Conservation (phyloP, 1,140 invertebrate species). For the Drosophila parabipectinata region DNA sequence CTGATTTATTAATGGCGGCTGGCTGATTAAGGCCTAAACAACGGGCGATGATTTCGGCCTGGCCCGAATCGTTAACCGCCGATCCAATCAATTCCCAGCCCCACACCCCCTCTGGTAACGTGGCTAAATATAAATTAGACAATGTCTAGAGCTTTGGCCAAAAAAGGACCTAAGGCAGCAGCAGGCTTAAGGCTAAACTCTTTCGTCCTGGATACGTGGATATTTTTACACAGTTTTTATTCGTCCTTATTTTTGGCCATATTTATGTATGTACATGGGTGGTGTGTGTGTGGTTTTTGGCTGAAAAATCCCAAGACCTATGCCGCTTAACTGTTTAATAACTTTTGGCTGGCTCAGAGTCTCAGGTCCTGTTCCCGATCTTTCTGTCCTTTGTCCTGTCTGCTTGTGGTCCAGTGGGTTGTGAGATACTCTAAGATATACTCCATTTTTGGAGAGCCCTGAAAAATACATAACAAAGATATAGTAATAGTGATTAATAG, state of each 20-base stretch:
- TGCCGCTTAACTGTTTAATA: constrained; percentile 80
- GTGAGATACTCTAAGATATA: neutral
- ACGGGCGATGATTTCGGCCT: constrained; percentile 68
- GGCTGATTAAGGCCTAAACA: constrained; percentile 78
- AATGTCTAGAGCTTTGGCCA: constrained; percentile 57
- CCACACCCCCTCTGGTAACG: constrained; percentile 29
- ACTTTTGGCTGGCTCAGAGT: constrained; percentile 62
- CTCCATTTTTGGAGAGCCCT: neutral
- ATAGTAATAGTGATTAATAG: too few species aligned
- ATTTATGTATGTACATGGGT: constrained; percentile 8
- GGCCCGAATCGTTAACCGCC: neutral
- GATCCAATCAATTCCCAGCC: neutral
- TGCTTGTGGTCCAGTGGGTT: constrained; percentile 3
- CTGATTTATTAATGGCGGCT: constrained; percentile 84
- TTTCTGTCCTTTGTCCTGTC: constrained; percentile 15
- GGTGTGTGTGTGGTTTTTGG: neutral
- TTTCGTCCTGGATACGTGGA: constrained; percentile 37
- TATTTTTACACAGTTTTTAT: constrained; percentile 11
- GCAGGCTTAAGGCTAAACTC: constrained; percentile 42
- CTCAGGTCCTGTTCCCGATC: constrained; percentile 20
- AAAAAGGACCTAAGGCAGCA: neutral
- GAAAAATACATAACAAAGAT: too few species aligned
- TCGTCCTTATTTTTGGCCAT: neutral
- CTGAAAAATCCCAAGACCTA: constrained; percentile 66
- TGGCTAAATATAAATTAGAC: constrained; percentile 72